phyloP scores from a whole-genome alignment of 2,888 invertebrate species.

The Mimas tiliae region DNA sequence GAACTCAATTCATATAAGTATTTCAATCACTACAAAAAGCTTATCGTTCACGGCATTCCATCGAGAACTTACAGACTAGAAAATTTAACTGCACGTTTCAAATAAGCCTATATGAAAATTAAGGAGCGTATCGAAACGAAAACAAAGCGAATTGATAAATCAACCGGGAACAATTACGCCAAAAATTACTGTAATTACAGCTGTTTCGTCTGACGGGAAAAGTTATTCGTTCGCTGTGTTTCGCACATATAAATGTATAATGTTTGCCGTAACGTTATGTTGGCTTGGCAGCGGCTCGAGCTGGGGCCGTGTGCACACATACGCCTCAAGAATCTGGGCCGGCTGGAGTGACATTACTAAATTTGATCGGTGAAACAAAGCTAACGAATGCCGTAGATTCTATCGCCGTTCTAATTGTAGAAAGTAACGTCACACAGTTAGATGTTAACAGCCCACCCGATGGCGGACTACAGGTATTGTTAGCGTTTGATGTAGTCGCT shows the following conservation, averaged over 20 bases:
- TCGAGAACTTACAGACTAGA: not conserved
- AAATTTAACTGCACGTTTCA: conserved; percentile 2
- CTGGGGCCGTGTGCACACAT: conserved; percentile 82
- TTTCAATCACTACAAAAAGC: not conserved
- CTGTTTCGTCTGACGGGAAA: conserved; percentile 62
- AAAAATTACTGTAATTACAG: conserved; percentile 53
- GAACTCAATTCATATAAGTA: not conserved
- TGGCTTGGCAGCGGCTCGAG: conserved; percentile 70
- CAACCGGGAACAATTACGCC: conserved; percentile 33
- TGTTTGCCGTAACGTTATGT: conserved; percentile 63
- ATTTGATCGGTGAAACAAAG: conserved; percentile 79
- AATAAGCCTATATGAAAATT: not conserved
- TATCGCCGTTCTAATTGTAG: conserved; percentile 50
- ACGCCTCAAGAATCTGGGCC: conserved; percentile 77
- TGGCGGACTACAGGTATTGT: conserved; percentile 16
- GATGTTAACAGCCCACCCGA: conserved; percentile 13
- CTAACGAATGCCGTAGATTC: conserved; percentile 65
- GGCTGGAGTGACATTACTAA: conserved; percentile 84
- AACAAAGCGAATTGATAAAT: not conserved
- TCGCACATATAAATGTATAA: conserved; percentile 66
- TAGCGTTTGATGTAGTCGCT: conserved; percentile 20
- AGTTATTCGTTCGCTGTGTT: conserved; percentile 59
- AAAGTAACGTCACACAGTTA: conserved; percentile 33
- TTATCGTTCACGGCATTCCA: not conserved
- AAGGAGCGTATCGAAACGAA: not conserved